Base-by-base conservation (phyloP, 2,797 vertebrate genomes). In the Periophthalmus magnuspinnatus region DNA sequence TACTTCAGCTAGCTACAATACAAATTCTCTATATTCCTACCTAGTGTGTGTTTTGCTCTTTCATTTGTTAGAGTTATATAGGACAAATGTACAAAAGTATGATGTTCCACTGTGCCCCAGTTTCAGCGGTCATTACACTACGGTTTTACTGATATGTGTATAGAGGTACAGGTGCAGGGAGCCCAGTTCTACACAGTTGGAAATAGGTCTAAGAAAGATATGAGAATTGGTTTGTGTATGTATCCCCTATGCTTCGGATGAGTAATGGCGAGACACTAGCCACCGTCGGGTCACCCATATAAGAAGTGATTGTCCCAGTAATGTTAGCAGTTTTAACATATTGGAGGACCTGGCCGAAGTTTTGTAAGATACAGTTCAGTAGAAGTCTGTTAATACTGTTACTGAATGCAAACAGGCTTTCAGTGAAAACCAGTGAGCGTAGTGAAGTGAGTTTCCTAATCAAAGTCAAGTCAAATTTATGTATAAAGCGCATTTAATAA, bases 141-240 rank as follows among this genome's bases (percentile, higher is more conserved):
- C 75, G 62, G 76, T 73, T 68, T 78, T 77, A 86, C 88, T 87
- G 80, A 88, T 83, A 85, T 72, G 64, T 80, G 64, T 77, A 74
- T 58, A 50, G 21, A 33, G 50, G 67, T 70, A 71, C 67, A 78
- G 77, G 55, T 72, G 81, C 72, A 72, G 5, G 10, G 71, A 57
- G 62, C 10, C 52, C 47, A 22, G 13, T 24, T 52, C 65, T 50
- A 48, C 14, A 67, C n/a, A 33, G 55, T 62, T 32, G 73, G 36
- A 71, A 81, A 61, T 47, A 68, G 59, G 28, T 5, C 5, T 60
- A 58, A 58, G 59, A 52, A 17, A 50, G 47, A 58, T 57, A 64
- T 57, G 54, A 17, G 56, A 50, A 70, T 67, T 59, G 10, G 47
- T 78, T 72, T 45, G 69, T 14, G 14, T 24, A 13, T 8, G n/a